phyloP scores from a whole-genome alignment of 2,113 vertebrate species.

The Ardeotis arabs region DNA sequence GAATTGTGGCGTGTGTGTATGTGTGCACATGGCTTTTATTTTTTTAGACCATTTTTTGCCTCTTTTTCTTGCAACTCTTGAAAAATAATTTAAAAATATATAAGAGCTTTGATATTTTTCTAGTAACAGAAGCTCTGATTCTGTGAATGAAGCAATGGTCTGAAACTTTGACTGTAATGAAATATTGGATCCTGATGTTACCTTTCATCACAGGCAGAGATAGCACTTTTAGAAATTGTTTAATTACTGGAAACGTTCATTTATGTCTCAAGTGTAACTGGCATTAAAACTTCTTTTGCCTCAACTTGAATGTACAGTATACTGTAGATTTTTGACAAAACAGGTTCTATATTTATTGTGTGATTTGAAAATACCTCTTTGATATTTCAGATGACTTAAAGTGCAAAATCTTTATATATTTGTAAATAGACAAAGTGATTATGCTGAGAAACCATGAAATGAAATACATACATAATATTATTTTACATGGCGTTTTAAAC shows the following conservation, averaged over 20 bases:
- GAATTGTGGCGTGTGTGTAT: constrained; percentile 41
- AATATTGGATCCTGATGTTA: constrained; percentile 57
- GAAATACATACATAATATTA: constrained; percentile 59
- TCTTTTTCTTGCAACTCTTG: constrained; percentile 44
- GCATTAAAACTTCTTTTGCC: constrained; percentile 68
- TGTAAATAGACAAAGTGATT: constrained; percentile 73
- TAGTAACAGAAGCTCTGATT: constrained; percentile 68
- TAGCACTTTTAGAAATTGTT: constrained; percentile 77
- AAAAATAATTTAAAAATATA: constrained; percentile 47
- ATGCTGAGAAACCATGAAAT: constrained; percentile 73
- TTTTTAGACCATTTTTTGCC: constrained; percentile 51
- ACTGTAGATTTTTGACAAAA: constrained; percentile 80
- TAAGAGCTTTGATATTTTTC: constrained; percentile 74
- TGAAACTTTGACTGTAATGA: constrained; percentile 46
- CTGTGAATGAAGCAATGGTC: constrained; percentile 71
- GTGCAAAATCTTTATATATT: constrained; percentile 76
- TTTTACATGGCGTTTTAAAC: constrained; percentile 70
- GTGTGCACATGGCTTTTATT: constrained; percentile 49
- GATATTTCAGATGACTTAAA: constrained; percentile 75
- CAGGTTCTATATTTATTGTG: constrained; percentile 83
- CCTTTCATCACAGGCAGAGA: constrained; percentile 62
- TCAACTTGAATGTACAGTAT: constrained; percentile 82
- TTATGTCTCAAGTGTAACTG: constrained; percentile 68
- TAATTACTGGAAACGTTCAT: constrained; percentile 66
- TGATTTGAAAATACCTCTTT: constrained; percentile 81